phyloP scores from a whole-genome alignment of 2,113 vertebrate species.

The Danio rerio region GRCz12tu NC_133196.1:18739501-18740000 shows the following conservation, averaged over 20 bases:
- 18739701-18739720: too few relatives aligned
- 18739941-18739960: conserved; percentile 54
- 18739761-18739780: neutral
- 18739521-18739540: too few relatives aligned
- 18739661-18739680: neutral
- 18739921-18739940: conserved; percentile 69
- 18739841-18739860: conserved; percentile 20
- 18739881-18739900: conserved; percentile 48
- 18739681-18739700: neutral
- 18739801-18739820: conserved; percentile 6
- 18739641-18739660: neutral
- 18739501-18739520: too few relatives aligned
- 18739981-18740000: conserved; percentile 66
- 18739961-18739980: conserved; percentile 76
- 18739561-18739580: too few relatives aligned
- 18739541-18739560: too few relatives aligned
- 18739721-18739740: neutral
- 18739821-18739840: conserved; percentile 11
- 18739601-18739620: neutral
- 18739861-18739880: conserved; percentile 37
- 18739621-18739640: neutral
- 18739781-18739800: neutral
- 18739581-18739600: neutral
- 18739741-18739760: neutral
- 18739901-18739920: conserved; percentile 38